Percentiles rank a stretch among this genome's conserved stretches.
phyloP scores from a whole-genome alignment of 35 echinoderm and acorn worm genomes.

The Nesometra sesokonis region DNA sequence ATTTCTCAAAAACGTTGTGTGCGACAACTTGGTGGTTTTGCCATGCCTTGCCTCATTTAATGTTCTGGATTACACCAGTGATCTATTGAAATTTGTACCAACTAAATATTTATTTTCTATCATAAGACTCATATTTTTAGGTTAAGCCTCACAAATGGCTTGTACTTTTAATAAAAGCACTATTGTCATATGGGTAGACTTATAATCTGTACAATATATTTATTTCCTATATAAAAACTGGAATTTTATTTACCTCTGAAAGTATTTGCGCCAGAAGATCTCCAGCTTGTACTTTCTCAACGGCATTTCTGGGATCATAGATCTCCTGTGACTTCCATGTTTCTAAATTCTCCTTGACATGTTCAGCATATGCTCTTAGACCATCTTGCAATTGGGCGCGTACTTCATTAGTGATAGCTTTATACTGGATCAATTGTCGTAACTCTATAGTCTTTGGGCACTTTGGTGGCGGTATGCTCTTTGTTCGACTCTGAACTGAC shows the following conservation, averaged over 20 bases:
- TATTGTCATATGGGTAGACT: too few species aligned
- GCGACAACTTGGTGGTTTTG: too few species aligned
- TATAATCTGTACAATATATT: too few species aligned
- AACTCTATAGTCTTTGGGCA: slow-evolving; percentile 71
- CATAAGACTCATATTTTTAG: too few species aligned
- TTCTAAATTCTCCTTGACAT: slow-evolving; percentile 42
- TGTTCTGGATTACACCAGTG: too few species aligned
- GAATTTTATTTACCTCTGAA: slow-evolving; percentile 53
- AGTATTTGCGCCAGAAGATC: slow-evolving; percentile 78
- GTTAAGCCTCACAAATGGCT: too few species aligned
- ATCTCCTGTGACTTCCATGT: slow-evolving; percentile 25
- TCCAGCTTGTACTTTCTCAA: slow-evolving; percentile 75
- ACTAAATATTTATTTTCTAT: too few species aligned
- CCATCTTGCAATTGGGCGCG: slow-evolving; percentile 54
- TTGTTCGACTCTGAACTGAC: background rate
- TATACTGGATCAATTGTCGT: slow-evolving; percentile 81
- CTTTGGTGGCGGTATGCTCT: slow-evolving; percentile 25
- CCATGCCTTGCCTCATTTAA: too few species aligned
- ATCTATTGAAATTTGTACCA: too few species aligned
- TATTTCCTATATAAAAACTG: too few species aligned
- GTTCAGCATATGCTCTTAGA: slow-evolving; percentile 58
- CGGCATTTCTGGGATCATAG: slow-evolving; percentile 69
- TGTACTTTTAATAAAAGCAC: too few species aligned
- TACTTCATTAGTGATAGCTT: slow-evolving; percentile 36
- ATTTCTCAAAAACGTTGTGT: too few species aligned